Percentiles rank a stretch among this genome's conserved stretches.
phyloP scores from a whole-genome alignment of 1,140 invertebrate genomes.

The Bombus waltoni region DNA sequence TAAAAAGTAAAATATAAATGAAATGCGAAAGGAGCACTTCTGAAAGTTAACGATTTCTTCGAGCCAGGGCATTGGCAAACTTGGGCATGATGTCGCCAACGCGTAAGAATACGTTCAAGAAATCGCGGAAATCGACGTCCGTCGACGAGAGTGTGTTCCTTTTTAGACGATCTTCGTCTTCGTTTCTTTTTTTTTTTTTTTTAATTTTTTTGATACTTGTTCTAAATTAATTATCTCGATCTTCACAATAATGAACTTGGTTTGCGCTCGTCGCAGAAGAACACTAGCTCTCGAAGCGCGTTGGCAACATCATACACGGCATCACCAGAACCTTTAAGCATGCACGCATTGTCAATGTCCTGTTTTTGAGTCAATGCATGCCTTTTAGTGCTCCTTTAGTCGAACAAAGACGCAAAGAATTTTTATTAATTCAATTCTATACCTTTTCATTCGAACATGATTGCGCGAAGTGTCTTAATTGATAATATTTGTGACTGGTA shows the following conservation, averaged over 20 bases:
- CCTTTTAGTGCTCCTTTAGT: conserved; percentile 80
- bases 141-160: conserved; percentile 30
- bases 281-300: conserved; percentile 63
- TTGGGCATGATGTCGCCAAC: conserved; percentile 84
- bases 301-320: conserved; percentile 82
- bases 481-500: neutral
- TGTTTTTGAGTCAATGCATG: conserved; percentile 80
- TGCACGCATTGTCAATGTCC: conserved; percentile 83
- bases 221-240: neutral
- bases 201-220: neutral
- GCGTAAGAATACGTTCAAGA: conserved; percentile 60
- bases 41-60: conserved; percentile 79
- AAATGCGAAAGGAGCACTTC: conserved; percentile 81
- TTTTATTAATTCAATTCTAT: neutral
- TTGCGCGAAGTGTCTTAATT: neutral
- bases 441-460: neutral
- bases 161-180: neutral
- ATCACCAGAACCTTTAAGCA: conserved; percentile 82
- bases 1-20: conserved; percentile 7
- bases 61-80: conserved; percentile 93
- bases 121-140: conserved; percentile 17
- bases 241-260: neutral
- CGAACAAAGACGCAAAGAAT: conserved; percentile 63
- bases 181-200: conserved; percentile 1
- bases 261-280: conserved; percentile 13